A percentile compares a stretch with the other conserved stretches of the same genome.
These are phyloP conservation scores for Tinea pellionella DNA, from an alignment of 2,888 invertebrate genomes.

Conservation along the genomic window DNA sequence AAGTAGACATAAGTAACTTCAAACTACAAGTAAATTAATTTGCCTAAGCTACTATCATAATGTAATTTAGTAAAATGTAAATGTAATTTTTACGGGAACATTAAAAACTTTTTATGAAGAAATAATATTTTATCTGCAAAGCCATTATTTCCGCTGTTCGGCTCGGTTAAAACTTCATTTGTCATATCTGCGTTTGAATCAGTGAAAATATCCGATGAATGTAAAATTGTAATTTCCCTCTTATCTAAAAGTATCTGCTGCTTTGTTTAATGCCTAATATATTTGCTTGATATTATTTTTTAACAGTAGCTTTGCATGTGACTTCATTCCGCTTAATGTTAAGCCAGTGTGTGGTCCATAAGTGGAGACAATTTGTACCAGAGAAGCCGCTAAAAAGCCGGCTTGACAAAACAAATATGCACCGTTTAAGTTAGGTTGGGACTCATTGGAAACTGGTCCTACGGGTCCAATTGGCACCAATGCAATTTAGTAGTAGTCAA, in stretches of 20 bases:
- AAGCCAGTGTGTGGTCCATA: no score
- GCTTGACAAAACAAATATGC: no score
- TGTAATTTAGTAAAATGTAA: not conserved
- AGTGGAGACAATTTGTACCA: no score
- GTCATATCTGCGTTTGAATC: not conserved
- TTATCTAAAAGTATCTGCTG: not conserved
- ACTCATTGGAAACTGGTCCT: no score
- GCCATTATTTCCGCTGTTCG: not conserved
- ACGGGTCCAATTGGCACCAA: no score
- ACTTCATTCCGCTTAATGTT: no score
- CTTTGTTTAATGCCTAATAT: no score
- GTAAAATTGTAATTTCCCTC: not conserved
- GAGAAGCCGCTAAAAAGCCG: no score
- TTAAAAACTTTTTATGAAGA: not conserved
- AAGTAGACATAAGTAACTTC: not conserved
- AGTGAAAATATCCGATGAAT: constrained; percentile 1
- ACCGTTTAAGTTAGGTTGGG: no score
- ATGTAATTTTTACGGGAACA: not conserved
- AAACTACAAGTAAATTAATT: not conserved
- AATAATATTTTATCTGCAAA: not conserved
- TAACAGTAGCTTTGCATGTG: no score
- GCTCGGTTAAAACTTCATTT: constrained; percentile 7
- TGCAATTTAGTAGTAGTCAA: no score
- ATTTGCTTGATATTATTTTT: no score
- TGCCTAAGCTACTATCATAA: not conserved